Conservation (phyloP, 1,140 invertebrate species). For the Ladona fulva region DNA sequence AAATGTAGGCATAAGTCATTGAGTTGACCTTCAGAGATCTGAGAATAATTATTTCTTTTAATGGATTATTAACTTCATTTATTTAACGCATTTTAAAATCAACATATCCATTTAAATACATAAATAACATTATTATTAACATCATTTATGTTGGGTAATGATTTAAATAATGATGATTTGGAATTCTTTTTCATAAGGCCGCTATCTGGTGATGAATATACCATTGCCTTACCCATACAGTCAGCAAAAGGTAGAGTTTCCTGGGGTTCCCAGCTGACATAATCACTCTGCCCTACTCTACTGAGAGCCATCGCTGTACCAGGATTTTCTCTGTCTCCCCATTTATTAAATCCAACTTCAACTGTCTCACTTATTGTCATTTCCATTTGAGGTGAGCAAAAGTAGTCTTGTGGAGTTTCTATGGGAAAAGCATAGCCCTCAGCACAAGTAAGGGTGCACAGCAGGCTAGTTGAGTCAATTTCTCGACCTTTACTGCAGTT, state of each 20-base stretch:
- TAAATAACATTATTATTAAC: too few species aligned
- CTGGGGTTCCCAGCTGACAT: neutral
- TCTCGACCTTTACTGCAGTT: conserved; percentile 40
- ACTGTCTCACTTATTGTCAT: neutral
- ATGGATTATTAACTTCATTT: too few species aligned
- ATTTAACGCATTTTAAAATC: too few species aligned
- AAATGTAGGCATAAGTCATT: too few species aligned
- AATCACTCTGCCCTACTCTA: neutral
- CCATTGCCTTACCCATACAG: neutral
- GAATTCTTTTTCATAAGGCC: too few species aligned
- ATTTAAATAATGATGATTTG: too few species aligned
- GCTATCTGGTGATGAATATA: too few species aligned
- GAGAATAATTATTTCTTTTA: too few species aligned
- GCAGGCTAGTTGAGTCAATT: conserved; percentile 32
- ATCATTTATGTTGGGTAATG: too few species aligned
- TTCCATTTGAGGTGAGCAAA: neutral
- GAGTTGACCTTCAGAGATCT: too few species aligned
- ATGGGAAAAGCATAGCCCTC: conserved; percentile 51
- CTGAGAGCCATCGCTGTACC: neutral
- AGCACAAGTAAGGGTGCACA: conserved; percentile 48
- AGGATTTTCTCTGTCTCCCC: neutral
- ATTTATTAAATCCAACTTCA: neutral
- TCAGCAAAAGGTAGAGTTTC: neutral
- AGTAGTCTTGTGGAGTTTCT: neutral
- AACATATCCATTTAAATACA: too few species aligned